Evolutionary conservation across 2,113 vertebrate species (phyloP), one percentile per base, ranked within the genome.

Genomic region (Ardeotis arabs): DNA sequence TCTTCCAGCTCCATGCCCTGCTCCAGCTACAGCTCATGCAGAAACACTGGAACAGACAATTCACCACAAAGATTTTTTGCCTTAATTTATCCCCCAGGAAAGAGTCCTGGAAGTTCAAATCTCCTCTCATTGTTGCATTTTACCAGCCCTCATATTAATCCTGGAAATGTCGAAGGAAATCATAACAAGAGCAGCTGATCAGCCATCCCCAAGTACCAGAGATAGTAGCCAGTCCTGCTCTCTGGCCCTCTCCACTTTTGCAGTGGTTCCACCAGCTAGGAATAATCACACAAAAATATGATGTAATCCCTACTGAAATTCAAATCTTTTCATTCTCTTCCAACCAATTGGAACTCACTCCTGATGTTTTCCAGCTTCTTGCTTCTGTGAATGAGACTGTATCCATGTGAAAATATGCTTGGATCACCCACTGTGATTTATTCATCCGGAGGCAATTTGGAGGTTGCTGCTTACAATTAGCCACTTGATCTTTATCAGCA

Each of bases 401-500:
- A 94, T 88, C 97, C 96, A 94, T 97, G 98, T 76, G 94, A 98
- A 97, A 98, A 95, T 96, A 97, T 95, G 95, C 97, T 96, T 98
- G 97, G 96, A 96, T 97, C 95, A 97, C 95, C 97, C 95, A 97
- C 98, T 97, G 97, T 95, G 96, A 80, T 96, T 97, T 97, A 97
- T 98, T 98, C 98, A 97, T 95, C 95, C 68, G 7, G 94, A 96
- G 96, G 97, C 97, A 98, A 97, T 97, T 98, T 97, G 96, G 94
- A 98, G 93, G 90, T 91, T 96, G 91, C 89, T 96, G 93, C 96
- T 97, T 95, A 97, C 96, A 98, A 97, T 98, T 97, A 98, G 94
- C 96, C 97, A 97, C 97, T 98, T 98, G 98, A 98, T 98, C 97
- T 98, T 98, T 97, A 98, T 98, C 97, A 97, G 93, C 83, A 96